Evolutionary conservation across 2,113 vertebrate genomes (phyloP).

Genomic region (Pseudolaguvia tuberculata): DNA sequence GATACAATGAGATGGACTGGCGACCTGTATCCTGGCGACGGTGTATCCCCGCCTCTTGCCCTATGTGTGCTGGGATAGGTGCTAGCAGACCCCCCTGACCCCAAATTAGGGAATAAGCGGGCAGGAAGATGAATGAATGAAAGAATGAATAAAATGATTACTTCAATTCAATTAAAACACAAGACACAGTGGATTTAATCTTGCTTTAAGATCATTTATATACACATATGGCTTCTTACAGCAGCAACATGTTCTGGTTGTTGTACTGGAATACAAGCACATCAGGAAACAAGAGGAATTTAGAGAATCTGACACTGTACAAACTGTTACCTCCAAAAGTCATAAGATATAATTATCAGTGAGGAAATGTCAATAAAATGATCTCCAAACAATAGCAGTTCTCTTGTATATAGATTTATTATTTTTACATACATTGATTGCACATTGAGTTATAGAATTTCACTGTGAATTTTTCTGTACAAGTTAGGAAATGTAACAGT

Average conservation of each 20-base stretch:
- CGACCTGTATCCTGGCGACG: too few species aligned
- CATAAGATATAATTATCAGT: conserved; percentile 59
- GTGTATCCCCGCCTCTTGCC: too few species aligned
- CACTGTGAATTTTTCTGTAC: conserved; percentile 79
- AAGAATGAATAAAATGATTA: too few species aligned
- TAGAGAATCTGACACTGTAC: conserved; percentile 49
- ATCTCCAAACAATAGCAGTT: conserved; percentile 41
- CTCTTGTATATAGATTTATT: conserved; percentile 68
- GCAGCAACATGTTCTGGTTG: conserved; percentile 76
- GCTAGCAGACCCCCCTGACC: too few species aligned
- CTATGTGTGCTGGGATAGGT: too few species aligned
- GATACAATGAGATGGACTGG: too few species aligned
- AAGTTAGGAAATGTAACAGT: conserved; percentile 85
- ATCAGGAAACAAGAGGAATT: conserved; percentile 74
- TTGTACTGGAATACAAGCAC: conserved; percentile 64
- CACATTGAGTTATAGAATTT: conserved; percentile 66
- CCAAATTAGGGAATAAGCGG: too few species aligned
- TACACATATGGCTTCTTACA: conserved; percentile 90
- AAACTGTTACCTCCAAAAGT: conserved; percentile 38
- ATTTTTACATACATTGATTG: conserved; percentile 74
- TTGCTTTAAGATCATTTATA: conserved; percentile 78
- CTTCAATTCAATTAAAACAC: conserved; percentile 47
- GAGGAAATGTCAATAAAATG: conserved; percentile 40
- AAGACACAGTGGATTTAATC: conserved; percentile 27
- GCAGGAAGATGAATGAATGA: too few species aligned